Base-by-base conservation (phyloP, 2,797 vertebrate genomes). In the Pelodytes ibericus region DNA sequence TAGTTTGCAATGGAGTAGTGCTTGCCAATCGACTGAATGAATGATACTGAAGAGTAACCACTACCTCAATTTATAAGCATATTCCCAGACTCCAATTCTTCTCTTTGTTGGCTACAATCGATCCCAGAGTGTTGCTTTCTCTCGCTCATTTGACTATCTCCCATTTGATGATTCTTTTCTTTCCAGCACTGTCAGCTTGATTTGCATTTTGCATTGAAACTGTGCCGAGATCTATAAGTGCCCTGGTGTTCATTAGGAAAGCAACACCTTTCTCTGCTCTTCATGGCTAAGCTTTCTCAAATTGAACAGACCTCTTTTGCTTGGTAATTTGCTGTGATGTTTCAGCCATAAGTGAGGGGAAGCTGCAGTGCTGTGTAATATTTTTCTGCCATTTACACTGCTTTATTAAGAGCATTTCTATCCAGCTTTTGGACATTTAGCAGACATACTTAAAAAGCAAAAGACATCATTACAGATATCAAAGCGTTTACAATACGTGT, bases 241-340 rank as follows among this genome's bases (percentile, higher is more conserved):
- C n/a, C 44, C 13, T 44, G 56, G 6, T 61, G 70, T 20, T 47
- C 47, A 61, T 61, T 36, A 44, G 20, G 4, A 33, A n/a, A 56
- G 29, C 18, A 73, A n/a, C 25, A 57, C 47, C 24, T 71, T 69
- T 66, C n/a, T 22, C 22, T 53, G 51, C 36, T 41, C 49, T 61
- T 72, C 36, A 9, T 24, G 20, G 41, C 27, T 51, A 9, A 58
- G 58, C 39, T 67, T 13, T 26, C 39, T 30, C 41, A 41, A 63
- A 69, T 20, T 63, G 41, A 73, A 62, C 27, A 11, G 47, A 73
- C 15, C 30, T 61, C 61, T 74, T 56, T 47, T 44, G 31, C 47
- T 57, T 39, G 3, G 60, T 63, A 68, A 79, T 63, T 26, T 68
- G 77, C 57, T 57, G 9, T 59, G 51, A 72, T 61, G 70, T 61